Evolutionary conservation across 2,888 invertebrate species (phyloP), one percentile per base, ranked within the genome.

Genomic region (Amblyteles armatorius): DNA sequence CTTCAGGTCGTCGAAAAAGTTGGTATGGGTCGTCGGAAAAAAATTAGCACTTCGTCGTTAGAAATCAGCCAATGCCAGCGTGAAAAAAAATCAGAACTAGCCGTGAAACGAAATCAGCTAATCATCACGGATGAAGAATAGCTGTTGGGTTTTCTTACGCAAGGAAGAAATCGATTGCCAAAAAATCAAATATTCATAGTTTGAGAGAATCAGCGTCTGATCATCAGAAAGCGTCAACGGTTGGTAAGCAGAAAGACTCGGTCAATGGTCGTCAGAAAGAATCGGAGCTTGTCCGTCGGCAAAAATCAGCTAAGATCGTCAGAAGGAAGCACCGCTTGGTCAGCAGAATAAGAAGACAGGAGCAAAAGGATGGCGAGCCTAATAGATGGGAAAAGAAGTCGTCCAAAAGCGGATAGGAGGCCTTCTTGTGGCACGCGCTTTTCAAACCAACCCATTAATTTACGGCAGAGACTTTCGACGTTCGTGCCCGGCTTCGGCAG

Each of bases 371-470:
- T 29, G 13, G 29, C 63, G 50, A 9, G 5, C 2, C 48, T 29
- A 55, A 65, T 4, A 63, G 36, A 74, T 40, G 65, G 52, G 26
- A 69, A 22, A 60, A 68, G 40, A 55, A 73, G 50, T 79, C 40
- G 68, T 69, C 50, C 52, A 9, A 73, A 63, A 67, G 77, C 67
- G 55, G 50, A 63, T 50, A 52, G 69, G 13, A 22, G 29, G 2
- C 16, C 19, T 16, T 26, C 69, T 22, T 29, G 57, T 78, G 44
- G 67, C 65, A 44, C 77, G 67, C 44, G 77, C 72, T 82, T 82
- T 78, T 67, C 29, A 60, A 67, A 63, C 48, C 67, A 50, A 26
- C 55, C 68, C 68, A 78, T 82, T 73, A 78, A 73, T 78, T 82
- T 78, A 68, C 60, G 60, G 65, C 78, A 50, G 65, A 50, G 65